A percentile compares a stretch with the other conserved stretches of the same genome.
Conservation (phyloP, 2,888 invertebrate genomes). For the Agelastica alni region DNA sequence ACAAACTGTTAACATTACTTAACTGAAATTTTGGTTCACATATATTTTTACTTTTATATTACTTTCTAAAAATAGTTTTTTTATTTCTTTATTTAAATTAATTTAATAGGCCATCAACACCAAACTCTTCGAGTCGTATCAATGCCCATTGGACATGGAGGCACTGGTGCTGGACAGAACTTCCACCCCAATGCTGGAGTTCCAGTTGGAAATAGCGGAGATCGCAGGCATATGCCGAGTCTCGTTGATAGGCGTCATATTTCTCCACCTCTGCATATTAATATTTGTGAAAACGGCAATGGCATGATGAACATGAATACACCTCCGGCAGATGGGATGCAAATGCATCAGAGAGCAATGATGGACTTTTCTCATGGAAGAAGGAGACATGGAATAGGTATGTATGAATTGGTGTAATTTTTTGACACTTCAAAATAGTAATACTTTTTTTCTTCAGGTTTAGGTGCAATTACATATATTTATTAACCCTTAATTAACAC, state of each 20-base stretch:
- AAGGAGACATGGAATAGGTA: slow-evolving; percentile 55
- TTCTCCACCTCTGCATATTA: slow-evolving; percentile 62
- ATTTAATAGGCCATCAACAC: slow-evolving; percentile 36
- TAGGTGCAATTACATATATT: neutral
- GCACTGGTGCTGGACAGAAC: slow-evolving; percentile 35
- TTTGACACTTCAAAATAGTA: neutral
- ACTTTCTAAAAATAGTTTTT: too few relatives aligned
- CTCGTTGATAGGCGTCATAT: slow-evolving; percentile 55
- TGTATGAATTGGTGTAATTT: slow-evolving; percentile 6
- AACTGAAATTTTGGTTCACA: too few relatives aligned
- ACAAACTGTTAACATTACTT: too few relatives aligned
- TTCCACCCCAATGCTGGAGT: slow-evolving; percentile 28
- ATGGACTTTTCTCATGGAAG: slow-evolving; percentile 52
- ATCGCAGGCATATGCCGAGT: slow-evolving; percentile 47
- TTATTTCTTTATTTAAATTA: too few relatives aligned
- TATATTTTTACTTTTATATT: too few relatives aligned
- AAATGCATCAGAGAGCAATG: slow-evolving; percentile 49
- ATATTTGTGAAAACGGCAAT: slow-evolving; percentile 58
- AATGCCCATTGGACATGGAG: slow-evolving; percentile 30
- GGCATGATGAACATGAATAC: slow-evolving; percentile 42
- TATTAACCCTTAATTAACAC: too few relatives aligned
- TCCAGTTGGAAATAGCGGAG: slow-evolving; percentile 40
- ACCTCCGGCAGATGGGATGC: slow-evolving; percentile 47
- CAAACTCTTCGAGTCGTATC: slow-evolving; percentile 22
- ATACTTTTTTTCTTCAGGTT: neutral